These are phyloP conservation scores for Glareola pratincola DNA, from an alignment of 2,113 vertebrate genomes.

Conservation along the genomic window DNA sequence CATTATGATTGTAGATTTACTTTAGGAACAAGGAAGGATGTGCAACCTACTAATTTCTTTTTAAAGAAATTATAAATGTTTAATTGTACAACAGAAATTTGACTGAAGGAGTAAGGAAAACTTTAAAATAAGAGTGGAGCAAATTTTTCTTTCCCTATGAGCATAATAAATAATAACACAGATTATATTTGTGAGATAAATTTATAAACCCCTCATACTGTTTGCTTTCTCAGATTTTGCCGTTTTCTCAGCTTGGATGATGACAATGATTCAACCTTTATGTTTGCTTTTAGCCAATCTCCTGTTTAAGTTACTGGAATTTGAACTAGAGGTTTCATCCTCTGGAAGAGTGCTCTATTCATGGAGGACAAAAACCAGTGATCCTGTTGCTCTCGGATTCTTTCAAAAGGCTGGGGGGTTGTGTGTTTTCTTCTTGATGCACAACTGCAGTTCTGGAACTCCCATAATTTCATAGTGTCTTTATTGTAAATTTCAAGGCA, in stretches of 20 bases:
- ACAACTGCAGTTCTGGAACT: background rate
- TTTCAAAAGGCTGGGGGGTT: background rate
- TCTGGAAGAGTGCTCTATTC: background rate
- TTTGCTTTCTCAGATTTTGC: background rate
- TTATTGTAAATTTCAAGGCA: background rate
- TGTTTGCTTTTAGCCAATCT: background rate
- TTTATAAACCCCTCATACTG: background rate
- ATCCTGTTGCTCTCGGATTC: background rate
- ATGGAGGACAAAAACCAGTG: background rate
- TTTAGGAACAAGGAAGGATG: background rate
- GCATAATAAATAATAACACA: background rate
- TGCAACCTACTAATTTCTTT: background rate
- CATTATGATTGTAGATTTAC: background rate
- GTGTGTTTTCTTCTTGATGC: background rate
- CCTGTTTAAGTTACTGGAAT: background rate
- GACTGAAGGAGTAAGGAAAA: background rate
- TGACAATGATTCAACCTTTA: background rate
- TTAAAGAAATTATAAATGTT: background rate
- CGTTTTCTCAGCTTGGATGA: background rate
- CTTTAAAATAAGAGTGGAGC: background rate
- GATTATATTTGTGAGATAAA: background rate
- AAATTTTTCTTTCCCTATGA: background rate
- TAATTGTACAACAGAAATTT: background rate
- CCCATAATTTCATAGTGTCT: background rate
- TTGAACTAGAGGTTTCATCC: background rate